phyloP scores from a whole-genome alignment of 2,888 invertebrate species.

The Netelia virgata region DNA sequence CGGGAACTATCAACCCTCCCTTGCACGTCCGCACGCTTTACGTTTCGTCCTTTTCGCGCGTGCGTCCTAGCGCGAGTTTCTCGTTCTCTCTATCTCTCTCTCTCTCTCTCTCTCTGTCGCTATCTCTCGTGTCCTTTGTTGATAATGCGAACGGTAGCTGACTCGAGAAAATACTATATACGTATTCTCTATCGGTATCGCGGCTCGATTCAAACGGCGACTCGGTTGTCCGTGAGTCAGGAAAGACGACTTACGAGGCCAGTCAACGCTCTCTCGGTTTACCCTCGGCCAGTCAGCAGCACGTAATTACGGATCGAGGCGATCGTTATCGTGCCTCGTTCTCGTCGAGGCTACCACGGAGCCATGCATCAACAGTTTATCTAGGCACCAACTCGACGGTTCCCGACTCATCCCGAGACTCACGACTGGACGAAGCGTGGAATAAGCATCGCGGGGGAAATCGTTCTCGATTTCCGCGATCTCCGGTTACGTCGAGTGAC shows the following conservation, averaged over 20 bases:
- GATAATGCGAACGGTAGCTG: conserved; percentile 42
- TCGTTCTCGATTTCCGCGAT: conserved; percentile 8
- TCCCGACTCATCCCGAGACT: not conserved
- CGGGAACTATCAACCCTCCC: conserved; percentile 68
- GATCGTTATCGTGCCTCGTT: conserved; percentile 52
- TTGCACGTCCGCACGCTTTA: conserved; percentile 46
- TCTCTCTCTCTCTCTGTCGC: conserved; percentile 6
- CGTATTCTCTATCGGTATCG: not conserved
- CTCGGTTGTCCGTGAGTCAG: conserved; percentile 39
- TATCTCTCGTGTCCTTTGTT: conserved; percentile 17
- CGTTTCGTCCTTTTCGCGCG: conserved; percentile 15
- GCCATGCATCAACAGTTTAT: not conserved
- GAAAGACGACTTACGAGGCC: conserved; percentile 44
- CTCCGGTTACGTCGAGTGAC: conserved; percentile 15
- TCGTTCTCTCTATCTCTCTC: conserved; percentile 1
- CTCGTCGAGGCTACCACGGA: conserved; percentile 33
- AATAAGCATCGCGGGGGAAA: conserved; percentile 7
- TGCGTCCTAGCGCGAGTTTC: not conserved
- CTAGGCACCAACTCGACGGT: conserved; percentile 1
- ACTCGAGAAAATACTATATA: conserved; percentile 1
- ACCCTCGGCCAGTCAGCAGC: conserved; percentile 41
- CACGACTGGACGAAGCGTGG: not conserved
- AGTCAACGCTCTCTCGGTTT: conserved; percentile 14
- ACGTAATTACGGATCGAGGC: conserved; percentile 52
- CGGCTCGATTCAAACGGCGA: conserved; percentile 8